Conservation (phyloP, 2,797 vertebrate species). For the Petrocephalus schoutedeni region DNA sequence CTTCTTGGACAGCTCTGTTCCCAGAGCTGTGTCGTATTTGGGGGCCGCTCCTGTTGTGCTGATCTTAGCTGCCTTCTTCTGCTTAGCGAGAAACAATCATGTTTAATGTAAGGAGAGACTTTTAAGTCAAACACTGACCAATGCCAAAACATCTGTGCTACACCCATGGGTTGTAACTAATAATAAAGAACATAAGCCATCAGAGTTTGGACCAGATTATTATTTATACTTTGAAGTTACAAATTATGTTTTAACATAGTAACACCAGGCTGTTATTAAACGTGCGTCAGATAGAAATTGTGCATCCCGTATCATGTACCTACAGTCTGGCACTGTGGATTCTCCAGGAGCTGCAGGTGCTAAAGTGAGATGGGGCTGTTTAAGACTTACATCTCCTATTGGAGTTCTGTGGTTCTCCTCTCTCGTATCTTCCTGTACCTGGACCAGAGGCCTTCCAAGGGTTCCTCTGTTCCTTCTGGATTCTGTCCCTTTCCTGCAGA, state of each 20-base stretch:
- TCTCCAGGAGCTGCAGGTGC: neutral
- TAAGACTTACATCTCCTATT: neutral
- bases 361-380: neutral
- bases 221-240: neutral
- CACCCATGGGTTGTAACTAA: neutral
- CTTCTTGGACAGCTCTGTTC: neutral
- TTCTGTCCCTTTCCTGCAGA: neutral
- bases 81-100: neutral
- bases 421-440: neutral
- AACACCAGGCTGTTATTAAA: neutral
- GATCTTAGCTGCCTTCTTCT: neutral
- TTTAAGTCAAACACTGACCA: neutral
- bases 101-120: neutral
- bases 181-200: neutral
- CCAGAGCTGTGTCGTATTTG: neutral
- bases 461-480: constrained; percentile 30
- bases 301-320: neutral
- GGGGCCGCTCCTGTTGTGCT: neutral
- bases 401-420: neutral
- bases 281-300: neutral
- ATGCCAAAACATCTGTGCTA: neutral
- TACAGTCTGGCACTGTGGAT: neutral
- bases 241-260: neutral
- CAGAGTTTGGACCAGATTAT: neutral
- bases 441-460: neutral